These are phyloP conservation scores for Eustalomyia histrio DNA, from an alignment of 2,888 invertebrate genomes.

Conservation along the genomic window DNA sequence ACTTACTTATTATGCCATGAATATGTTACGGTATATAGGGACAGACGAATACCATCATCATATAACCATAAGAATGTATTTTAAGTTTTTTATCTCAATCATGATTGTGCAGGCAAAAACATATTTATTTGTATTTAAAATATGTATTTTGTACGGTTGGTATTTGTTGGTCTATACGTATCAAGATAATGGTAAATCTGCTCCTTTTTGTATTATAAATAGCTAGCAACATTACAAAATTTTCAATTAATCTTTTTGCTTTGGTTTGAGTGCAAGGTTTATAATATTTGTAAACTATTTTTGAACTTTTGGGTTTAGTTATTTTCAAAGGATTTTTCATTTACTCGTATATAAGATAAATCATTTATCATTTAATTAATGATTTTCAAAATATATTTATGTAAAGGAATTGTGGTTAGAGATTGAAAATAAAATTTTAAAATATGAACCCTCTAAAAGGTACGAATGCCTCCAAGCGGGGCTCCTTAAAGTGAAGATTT, in stretches of 20 bases:
- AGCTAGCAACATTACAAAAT: constrained; percentile 27
- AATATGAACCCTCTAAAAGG: too few relatives aligned
- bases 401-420: not conserved
- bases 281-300: constrained; percentile 8
- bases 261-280: constrained; percentile 12
- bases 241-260: constrained; percentile 54
- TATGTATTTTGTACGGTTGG: constrained; percentile 3
- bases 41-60: constrained; percentile 3
- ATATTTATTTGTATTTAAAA: constrained; percentile 13
- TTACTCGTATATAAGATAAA: constrained; percentile 20
- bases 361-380: constrained; percentile 17
- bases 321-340: constrained; percentile 3
- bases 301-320: constrained; percentile 9
- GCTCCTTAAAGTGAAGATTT: too few relatives aligned
- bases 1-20: too few relatives aligned
- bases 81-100: constrained; percentile 53
- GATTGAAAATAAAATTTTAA: not conserved
- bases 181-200: constrained; percentile 42
- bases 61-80: constrained; percentile 52
- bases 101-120: constrained; percentile 1
- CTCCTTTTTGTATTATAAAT: not conserved
- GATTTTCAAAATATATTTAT: constrained; percentile 8
- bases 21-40: not conserved
- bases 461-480: too few relatives aligned
- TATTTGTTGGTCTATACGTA: constrained; percentile 24